phyloP scores from a whole-genome alignment of 2,113 vertebrate species.

The Chrysemys picta region DNA sequence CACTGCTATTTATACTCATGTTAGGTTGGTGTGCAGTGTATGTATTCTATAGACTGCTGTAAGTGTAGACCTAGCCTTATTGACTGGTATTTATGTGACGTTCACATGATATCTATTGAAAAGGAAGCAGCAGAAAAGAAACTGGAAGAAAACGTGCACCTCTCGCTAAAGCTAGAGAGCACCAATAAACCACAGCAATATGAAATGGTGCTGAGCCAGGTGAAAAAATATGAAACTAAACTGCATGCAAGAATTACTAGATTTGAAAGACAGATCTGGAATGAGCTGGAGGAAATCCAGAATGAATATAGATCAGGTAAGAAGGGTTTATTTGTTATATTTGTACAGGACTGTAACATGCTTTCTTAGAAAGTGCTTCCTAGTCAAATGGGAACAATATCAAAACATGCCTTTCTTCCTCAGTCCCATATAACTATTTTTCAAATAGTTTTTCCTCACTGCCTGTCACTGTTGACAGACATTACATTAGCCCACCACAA shows the following conservation, averaged over 20 bases:
- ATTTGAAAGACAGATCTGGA: conserved; percentile 81
- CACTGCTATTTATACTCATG: background rate
- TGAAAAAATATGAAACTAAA: conserved; percentile 76
- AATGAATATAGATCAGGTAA: conserved; percentile 85
- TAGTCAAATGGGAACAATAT: background rate
- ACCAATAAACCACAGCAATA: conserved; percentile 66
- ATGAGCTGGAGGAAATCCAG: conserved; percentile 84
- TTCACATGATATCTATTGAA: conserved; percentile 31
- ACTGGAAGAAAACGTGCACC: conserved; percentile 70
- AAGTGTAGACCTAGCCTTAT: background rate
- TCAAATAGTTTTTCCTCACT: too few species aligned
- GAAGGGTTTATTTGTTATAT: background rate
- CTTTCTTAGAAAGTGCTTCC: background rate
- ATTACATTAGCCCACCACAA: background rate
- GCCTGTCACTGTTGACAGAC: background rate
- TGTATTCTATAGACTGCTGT: background rate
- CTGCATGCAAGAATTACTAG: conserved; percentile 74
- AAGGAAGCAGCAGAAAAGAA: conserved; percentile 77
- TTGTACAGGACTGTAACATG: background rate
- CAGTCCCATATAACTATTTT: accelerated
- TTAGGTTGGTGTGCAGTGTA: background rate
- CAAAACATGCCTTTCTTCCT: background rate
- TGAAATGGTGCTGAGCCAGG: conserved; percentile 50
- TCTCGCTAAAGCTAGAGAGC: conserved; percentile 75
- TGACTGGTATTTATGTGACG: background rate